A percentile compares a stretch with the other conserved stretches of the same genome.
Evolutionary conservation across 2,888 invertebrate genomes (phyloP).

Genomic region (Agrotis ipsilon): DNA sequence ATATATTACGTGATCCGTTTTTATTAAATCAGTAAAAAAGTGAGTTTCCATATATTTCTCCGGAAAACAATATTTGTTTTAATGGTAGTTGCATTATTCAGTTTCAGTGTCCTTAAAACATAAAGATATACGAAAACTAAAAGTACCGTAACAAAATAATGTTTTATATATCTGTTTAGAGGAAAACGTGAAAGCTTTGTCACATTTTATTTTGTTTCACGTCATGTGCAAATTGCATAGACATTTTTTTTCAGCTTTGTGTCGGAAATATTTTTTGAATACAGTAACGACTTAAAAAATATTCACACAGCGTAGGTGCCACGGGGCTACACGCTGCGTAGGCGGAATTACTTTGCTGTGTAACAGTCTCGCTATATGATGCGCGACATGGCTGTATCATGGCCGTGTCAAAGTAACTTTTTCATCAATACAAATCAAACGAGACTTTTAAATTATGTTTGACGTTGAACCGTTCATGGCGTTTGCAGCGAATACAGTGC

Average conservation of each 20-base stretch:
- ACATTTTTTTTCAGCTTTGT: slow-evolving; percentile 14
- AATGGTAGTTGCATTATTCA: neutral
- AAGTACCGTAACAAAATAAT: neutral
- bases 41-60: neutral
- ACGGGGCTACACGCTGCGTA: slow-evolving; percentile 39
- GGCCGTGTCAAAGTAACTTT: too few relatives aligned
- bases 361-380: slow-evolving; percentile 14
- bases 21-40: slow-evolving; percentile 15
- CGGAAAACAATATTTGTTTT: neutral
- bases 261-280: neutral
- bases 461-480: neutral
- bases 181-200: slow-evolving; percentile 10
- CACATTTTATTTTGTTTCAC: slow-evolving; percentile 22
- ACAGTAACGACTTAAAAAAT: slow-evolving; percentile 14
- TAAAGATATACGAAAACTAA: slow-evolving; percentile 1
- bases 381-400: slow-evolving; percentile 11
- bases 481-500: too few relatives aligned
- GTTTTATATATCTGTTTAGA: slow-evolving; percentile 2
- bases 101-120: slow-evolving; percentile 1
- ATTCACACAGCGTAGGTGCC: slow-evolving; percentile 12
- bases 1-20: slow-evolving; percentile 12
- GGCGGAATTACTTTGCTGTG: slow-evolving; percentile 33
- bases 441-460: neutral
- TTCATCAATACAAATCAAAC: neutral
- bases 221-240: neutral